Percentiles rank a stretch among this genome's conserved stretches.
Evolutionary conservation across 2,797 vertebrate genomes (phyloP).

Genomic region (Alosa sapidissima): DNA sequence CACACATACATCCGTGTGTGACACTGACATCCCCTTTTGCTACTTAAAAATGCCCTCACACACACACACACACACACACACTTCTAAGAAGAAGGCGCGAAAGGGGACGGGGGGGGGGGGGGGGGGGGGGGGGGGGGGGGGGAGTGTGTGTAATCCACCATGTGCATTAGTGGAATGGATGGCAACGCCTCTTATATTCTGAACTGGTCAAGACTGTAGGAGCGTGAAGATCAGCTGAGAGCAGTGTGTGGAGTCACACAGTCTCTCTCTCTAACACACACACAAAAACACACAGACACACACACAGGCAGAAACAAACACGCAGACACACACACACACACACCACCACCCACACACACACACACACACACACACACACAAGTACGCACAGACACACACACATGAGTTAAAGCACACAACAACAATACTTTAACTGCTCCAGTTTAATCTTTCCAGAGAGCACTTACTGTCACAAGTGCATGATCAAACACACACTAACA

Average conservation of each 20-base stretch:
- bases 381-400: background rate
- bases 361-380: background rate
- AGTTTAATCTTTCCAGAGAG: background rate
- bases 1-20: no score
- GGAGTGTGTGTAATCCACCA: no score
- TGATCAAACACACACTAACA: background rate
- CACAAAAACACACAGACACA: background rate
- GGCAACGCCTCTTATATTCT: background rate
- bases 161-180: no score
- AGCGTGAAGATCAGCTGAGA: no score
- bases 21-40: background rate
- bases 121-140: no score
- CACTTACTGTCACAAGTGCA: background rate
- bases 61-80: background rate
- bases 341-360: background rate
- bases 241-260: background rate
- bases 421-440: background rate
- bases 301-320: background rate
- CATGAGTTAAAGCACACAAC: background rate
- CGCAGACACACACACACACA: background rate
- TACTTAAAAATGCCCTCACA: background rate
- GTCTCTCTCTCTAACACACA: no score
- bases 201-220: no score
- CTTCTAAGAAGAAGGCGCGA: background rate
- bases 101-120: no score